Conservation (phyloP, 2,888 invertebrate genomes). For the Ametastegia equiseti region DNA sequence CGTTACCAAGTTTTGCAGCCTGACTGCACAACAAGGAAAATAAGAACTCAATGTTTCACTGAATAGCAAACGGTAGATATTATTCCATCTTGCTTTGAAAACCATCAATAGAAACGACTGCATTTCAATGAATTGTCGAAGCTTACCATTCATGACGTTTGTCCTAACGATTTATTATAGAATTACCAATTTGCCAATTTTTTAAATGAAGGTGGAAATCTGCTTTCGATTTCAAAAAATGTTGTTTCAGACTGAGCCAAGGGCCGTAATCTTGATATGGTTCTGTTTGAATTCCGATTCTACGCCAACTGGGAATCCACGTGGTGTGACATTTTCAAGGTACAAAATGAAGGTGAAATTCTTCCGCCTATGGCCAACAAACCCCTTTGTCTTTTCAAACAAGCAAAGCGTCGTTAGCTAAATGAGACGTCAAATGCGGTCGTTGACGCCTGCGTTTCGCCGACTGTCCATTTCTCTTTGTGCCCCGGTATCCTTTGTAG, state of each 20-base stretch:
- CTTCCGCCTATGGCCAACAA: background rate
- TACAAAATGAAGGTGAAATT: background rate
- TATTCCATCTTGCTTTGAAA: background rate
- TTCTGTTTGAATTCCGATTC: background rate
- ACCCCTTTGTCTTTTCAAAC: background rate
- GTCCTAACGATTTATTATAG: too few relatives aligned
- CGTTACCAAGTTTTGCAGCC: background rate
- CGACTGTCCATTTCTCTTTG: conserved; percentile 9
- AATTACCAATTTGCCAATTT: too few relatives aligned
- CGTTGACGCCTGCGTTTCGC: conserved; percentile 5
- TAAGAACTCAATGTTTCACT: background rate
- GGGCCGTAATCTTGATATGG: background rate
- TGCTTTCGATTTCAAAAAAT: too few relatives aligned
- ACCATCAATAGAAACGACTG: too few relatives aligned
- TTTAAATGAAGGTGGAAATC: too few relatives aligned
- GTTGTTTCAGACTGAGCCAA: too few relatives aligned
- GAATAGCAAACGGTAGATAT: background rate
- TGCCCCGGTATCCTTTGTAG: background rate
- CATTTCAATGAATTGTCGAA: too few relatives aligned
- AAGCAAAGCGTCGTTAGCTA: conserved; percentile 9
- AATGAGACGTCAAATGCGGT: conserved; percentile 36
- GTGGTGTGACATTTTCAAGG: background rate
- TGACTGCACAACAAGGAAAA: background rate
- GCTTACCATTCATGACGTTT: background rate
- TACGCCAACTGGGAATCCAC: background rate